These are phyloP conservation scores for Malthinus flaveolus DNA, from an alignment of 2,888 invertebrate genomes.

Conservation along the genomic window DNA sequence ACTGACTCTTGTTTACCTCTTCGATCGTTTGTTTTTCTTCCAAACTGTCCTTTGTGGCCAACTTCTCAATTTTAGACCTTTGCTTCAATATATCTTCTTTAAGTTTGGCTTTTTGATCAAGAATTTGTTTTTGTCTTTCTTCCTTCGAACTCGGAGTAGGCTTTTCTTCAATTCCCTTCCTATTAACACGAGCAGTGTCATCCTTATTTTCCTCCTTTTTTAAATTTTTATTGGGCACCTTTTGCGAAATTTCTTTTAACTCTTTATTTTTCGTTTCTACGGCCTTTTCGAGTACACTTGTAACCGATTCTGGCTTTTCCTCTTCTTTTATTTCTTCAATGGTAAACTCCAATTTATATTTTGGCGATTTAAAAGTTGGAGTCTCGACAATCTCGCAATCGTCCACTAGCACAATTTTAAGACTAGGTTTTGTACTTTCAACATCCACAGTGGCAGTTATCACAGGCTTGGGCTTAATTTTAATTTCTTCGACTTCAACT, in stretches of 20 bases:
- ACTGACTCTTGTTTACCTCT: no score
- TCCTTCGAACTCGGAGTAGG: no score
- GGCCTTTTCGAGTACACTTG: background rate
- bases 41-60: no score
- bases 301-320: background rate
- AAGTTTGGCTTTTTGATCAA: no score
- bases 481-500: slow-evolving; percentile 58
- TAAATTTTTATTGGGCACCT: background rate
- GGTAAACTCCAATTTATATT: slow-evolving; percentile 1
- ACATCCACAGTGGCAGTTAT: slow-evolving; percentile 62
- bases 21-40: no score
- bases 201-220: background rate
- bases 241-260: background rate
- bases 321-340: background rate
- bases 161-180: background rate
- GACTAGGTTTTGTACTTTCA: slow-evolving; percentile 54
- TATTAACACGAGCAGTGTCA: background rate
- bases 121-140: background rate
- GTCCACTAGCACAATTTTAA: slow-evolving; percentile 61
- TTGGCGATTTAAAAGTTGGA: slow-evolving; percentile 40
- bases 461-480: slow-evolving; percentile 56
- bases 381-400: slow-evolving; percentile 63
- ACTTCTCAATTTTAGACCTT: no score
- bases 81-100: no score
- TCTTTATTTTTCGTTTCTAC: no score